Base-by-base conservation (phyloP, 2,797 vertebrate genomes). In the Microctenopoma stevenorrisi region DNA sequence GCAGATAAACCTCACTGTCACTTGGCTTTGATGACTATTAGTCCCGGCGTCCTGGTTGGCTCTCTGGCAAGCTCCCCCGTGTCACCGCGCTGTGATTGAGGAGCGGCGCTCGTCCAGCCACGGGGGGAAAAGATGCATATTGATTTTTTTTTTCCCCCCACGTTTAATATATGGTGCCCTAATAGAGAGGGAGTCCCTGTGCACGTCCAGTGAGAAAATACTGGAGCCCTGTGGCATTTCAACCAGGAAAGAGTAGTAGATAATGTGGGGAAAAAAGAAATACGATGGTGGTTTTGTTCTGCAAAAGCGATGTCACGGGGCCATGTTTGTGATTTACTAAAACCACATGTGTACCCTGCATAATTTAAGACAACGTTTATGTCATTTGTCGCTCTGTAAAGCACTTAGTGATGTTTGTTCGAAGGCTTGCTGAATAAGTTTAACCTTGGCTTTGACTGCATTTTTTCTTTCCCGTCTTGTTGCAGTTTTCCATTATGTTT, bases 1-100 rank as follows among this genome's bases (percentile, higher is more conserved):
- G 16, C 65, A 75, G 85, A 89, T 89, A 82, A 89, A 82, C 63
- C 79, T 90, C 80, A 75, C 85, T 85, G 89, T 91, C 89, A 81
- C 82, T 82, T 68, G 79, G 79, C 85, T 78, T 82, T 88, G 90
- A 89, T 16, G 74, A 55, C 74, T 68, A 86, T 90, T 88, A 79
- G 83, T 71, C 71, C 53, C 76, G 81, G 78, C 84, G 30, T 81
- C 69, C 81, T 78, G 72, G 72, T 76, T 60, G 83, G 75, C 69
- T 81, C 64, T 52, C 61, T 26, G 0, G 64, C 73, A 26, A 76
- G 72, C 73, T 74, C 56, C 62, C 60, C 60, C 6, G 11, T 72
- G 70, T 87, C 88, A 80, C 76, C 56, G 15, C 3, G 62, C 63
- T 47, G 78, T 81, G 86, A 89, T 86, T 68, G 77, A 88, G 63